phyloP scores from a whole-genome alignment of 2,797 vertebrate species.

The Parambassis ranga region DNA sequence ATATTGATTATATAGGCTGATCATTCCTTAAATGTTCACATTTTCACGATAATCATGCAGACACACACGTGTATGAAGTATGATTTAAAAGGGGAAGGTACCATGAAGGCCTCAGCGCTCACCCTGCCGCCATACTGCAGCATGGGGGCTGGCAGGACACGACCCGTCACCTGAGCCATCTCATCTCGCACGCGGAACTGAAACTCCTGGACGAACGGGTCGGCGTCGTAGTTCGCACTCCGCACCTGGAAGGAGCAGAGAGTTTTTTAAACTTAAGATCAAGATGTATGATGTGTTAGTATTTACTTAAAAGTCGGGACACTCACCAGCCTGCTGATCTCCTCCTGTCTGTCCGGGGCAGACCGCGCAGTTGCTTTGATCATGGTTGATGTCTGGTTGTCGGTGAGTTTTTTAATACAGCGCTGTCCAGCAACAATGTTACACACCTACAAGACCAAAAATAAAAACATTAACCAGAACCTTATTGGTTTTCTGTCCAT shows the following conservation, averaged over 20 bases:
- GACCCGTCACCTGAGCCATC: conserved; percentile 96
- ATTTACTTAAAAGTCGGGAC: not conserved
- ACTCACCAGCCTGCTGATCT: conserved; percentile 97
- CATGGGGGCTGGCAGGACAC: conserved; percentile 95
- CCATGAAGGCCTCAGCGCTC: conserved; percentile 82
- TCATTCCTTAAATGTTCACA: not conserved
- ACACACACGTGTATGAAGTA: conserved; percentile 38
- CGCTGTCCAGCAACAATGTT: conserved; percentile 96
- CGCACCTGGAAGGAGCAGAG: conserved; percentile 81
- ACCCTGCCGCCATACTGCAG: conserved; percentile 97
- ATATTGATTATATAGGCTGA: not conserved
- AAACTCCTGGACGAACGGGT: conserved; percentile 97
- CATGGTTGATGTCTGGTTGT: conserved; percentile 99
- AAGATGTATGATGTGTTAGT: accelerated
- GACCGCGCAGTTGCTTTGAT: conserved; percentile 98
- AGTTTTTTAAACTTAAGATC: accelerated
- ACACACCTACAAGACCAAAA: conserved; percentile 84
- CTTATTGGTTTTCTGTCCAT: too few relatives aligned
- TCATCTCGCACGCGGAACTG: conserved; percentile 97
- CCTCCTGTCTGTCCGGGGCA: conserved; percentile 95
- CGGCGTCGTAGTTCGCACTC: conserved; percentile 94
- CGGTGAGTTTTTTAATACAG: conserved; percentile 97
- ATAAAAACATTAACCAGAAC: too few relatives aligned
- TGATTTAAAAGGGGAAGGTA: conserved; percentile 66
- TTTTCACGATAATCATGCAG: too few relatives aligned